A percentile compares a stretch with the other conserved stretches of the same genome.
Conservation (phyloP, 1,140 invertebrate species). For the Listronotus bonariensis region DNA sequence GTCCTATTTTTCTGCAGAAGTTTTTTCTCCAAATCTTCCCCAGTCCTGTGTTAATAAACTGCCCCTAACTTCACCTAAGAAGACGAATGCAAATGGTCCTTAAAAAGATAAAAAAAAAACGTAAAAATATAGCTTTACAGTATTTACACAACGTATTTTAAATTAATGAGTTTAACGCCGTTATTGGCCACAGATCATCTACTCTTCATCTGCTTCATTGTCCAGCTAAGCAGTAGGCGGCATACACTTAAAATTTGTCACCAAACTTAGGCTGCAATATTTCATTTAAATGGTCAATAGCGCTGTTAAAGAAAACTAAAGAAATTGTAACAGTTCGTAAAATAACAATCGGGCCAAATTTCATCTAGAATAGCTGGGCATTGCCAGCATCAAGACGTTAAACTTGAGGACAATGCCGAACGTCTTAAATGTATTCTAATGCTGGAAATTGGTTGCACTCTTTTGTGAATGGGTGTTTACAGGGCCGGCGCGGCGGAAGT, state of each 20-base stretch:
- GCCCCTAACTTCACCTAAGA: too few species aligned
- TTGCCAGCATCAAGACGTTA: background rate
- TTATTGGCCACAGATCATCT: constrained; percentile 19
- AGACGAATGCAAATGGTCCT: too few species aligned
- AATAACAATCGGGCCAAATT: constrained; percentile 43
- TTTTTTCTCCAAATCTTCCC: too few species aligned
- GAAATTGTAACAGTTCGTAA: constrained; percentile 42
- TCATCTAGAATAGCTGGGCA: constrained; percentile 5
- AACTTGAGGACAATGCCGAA: constrained; percentile 19
- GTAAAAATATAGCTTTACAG: too few species aligned
- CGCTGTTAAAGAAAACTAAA: constrained; percentile 37
- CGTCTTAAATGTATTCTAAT: constrained; percentile 51
- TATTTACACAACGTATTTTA: background rate
- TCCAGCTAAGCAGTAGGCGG: constrained; percentile 27
- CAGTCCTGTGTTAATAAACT: too few species aligned
- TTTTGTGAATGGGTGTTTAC: constrained; percentile 13
- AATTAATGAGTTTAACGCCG: background rate
- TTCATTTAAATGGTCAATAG: constrained; percentile 47
- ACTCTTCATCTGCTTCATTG: constrained; percentile 29
- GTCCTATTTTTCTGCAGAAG: too few species aligned
- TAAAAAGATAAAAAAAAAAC: too few species aligned
- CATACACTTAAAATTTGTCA: constrained; percentile 40
- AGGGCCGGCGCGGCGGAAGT: background rate
- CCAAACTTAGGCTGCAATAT: constrained; percentile 42
- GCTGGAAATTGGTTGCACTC: constrained; percentile 47